Evolutionary conservation across 1,140 invertebrate genomes (phyloP), one percentile per base, ranked within the genome.

Genomic region (Schlechtendalia chinensis): DNA sequence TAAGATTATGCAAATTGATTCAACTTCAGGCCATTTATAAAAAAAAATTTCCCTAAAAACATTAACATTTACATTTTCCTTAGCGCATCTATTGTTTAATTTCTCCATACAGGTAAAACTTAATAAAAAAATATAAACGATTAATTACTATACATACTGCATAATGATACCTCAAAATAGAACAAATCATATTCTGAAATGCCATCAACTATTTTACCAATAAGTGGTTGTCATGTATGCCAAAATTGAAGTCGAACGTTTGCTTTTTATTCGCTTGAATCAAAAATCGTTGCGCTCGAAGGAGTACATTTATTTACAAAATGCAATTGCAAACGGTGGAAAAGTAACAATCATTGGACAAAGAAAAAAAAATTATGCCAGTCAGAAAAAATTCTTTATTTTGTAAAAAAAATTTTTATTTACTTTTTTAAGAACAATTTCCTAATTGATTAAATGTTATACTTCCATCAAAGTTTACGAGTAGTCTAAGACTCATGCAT

Each of bases 231-330:
- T n/a, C 54, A 56, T 56, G 54, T 22, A 56, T 56, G 54, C n/a
- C n/a, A 56, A 22, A 56, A 54, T 54, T 54, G 53, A 54, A 19
- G n/a, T 6, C n/a, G 53, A 87, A 83, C 82, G 86, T 79, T 82
- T 87, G 19, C 71, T 83, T 27, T 88, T 83, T 81, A 85, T 87
- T 19, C 61, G 84, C 77, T 83, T 83, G 19, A 86, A 88, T 84
- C 87, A 89, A 84, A 83, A 74, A n/a, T 84, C 87, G 82, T 82
- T 89, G n/a, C 83, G 87, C 75, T 83, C 83, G 27, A 87, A 89
- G 82, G 82, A 85, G 53, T 88, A 89, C 82, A 83, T 86, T 77
- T 86, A 86, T 81, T 82, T 89, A 39, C 83, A 83, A 81, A 82
- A 87, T 84, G 83, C 82, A 27, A 59, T 83, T 45, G 45, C 71